Conservation (phyloP, 2,797 vertebrate genomes). For the Xyrichtys novacula region DNA sequence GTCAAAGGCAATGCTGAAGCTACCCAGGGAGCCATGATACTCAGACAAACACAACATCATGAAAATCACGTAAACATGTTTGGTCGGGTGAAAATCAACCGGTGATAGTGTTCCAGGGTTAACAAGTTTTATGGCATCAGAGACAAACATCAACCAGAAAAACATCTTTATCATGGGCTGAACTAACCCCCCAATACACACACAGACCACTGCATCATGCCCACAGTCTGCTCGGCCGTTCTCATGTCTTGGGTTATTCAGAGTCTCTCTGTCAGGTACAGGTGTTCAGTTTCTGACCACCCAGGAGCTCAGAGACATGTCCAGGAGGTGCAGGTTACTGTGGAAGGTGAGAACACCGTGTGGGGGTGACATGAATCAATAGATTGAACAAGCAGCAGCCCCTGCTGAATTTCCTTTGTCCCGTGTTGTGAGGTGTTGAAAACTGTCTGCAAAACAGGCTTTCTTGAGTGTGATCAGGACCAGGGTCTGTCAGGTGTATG, state of each 20-base stretch:
- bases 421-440: conserved; percentile 28
- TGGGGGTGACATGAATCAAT: conserved; percentile 63
- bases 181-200: not conserved
- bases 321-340: conserved; percentile 71
- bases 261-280: conserved; percentile 57
- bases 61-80: too few relatives aligned
- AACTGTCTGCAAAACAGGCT: conserved; percentile 28
- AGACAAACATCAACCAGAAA: too few relatives aligned
- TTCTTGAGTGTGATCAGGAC: conserved; percentile 50
- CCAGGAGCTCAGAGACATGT: conserved; percentile 56
- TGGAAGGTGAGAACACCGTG: conserved; percentile 76
- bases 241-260: conserved; percentile 54
- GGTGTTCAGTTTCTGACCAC: conserved; percentile 77
- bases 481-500: not conserved
- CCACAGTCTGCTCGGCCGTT: conserved; percentile 21
- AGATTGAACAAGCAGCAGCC: conserved; percentile 51
- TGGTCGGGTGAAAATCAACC: too few relatives aligned
- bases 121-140: too few relatives aligned
- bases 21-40: too few relatives aligned
- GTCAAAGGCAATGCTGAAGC: too few relatives aligned
- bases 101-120: too few relatives aligned
- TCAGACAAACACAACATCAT: too few relatives aligned
- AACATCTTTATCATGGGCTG: too few relatives aligned
- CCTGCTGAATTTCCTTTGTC: conserved; percentile 55
- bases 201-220: conserved; percentile 31